Percentiles rank a stretch among this genome's conserved stretches.
Conservation (phyloP, 2,113 vertebrate species). For the Petaurus breviceps region DNA sequence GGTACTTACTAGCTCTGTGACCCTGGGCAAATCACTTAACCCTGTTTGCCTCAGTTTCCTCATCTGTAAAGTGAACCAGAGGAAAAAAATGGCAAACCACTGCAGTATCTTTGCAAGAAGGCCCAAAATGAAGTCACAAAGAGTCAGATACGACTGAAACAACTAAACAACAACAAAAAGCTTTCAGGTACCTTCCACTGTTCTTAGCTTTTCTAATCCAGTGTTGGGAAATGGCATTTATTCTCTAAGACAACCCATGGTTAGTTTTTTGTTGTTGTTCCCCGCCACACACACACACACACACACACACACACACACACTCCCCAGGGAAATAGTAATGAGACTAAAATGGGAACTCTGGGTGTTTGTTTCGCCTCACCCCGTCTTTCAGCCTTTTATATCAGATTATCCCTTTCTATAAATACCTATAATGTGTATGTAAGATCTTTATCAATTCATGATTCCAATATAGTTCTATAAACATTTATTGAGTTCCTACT, state of each 20-base stretch:
- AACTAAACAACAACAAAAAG: not conserved
- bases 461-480: not conserved
- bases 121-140: no score
- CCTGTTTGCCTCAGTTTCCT: not conserved
- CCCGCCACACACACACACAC: no score
- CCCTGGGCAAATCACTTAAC: not conserved
- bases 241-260: constrained; percentile 21
- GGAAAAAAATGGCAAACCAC: not conserved
- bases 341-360: not conserved
- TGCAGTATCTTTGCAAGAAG: not conserved
- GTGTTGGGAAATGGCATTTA: not conserved
- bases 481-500: not conserved
- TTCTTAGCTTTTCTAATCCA: not conserved
- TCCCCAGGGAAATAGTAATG: not conserved
- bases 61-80: not conserved
- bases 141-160: not conserved
- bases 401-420: not conserved
- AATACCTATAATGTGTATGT: not conserved
- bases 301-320: no score
- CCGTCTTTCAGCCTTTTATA: not conserved
- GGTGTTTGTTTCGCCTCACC: not conserved
- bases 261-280: not conserved
- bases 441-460: not conserved
- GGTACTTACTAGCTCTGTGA: no score
- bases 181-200: not conserved